Evolutionary conservation across 2,797 vertebrate species (phyloP).

Genomic region (Fistularia tabacaria): DNA sequence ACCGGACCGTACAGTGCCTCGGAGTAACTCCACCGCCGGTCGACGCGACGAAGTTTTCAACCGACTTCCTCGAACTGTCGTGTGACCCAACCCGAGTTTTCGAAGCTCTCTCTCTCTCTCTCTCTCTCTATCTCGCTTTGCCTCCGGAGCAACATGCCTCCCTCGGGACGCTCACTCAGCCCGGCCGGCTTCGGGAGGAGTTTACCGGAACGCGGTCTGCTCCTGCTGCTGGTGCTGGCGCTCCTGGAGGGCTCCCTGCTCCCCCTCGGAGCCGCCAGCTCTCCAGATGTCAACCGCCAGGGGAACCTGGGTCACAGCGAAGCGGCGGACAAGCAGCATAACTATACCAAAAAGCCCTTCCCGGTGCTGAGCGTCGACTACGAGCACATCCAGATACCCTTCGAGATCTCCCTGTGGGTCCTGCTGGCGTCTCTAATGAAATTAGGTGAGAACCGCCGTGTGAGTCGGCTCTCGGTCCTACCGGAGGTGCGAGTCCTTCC

Average conservation of each 20-base stretch:
- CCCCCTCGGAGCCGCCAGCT: conserved; percentile 49
- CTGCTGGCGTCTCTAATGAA: conserved; percentile 95
- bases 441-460: conserved; percentile 79
- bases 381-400: conserved; percentile 72
- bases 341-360: conserved; percentile 76
- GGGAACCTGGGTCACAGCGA: fast-evolving
- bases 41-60: conserved; percentile 3
- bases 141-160: conserved; percentile 31
- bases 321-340: fast-evolving
- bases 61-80: conserved; percentile 38
- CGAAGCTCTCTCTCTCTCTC: neutral
- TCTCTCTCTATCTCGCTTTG: neutral
- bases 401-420: conserved; percentile 91
- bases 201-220: conserved; percentile 36
- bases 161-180: conserved; percentile 5
- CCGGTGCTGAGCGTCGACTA: conserved; percentile 87
- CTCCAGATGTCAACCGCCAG: conserved; percentile 25
- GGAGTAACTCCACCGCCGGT: neutral
- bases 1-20: neutral
- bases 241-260: conserved; percentile 50
- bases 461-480: neutral
- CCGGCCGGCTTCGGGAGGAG: conserved; percentile 10
- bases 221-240: conserved; percentile 50
- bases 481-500: neutral
- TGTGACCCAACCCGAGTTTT: neutral